Evolutionary conservation across 1,140 invertebrate genomes (phyloP), one percentile per base, ranked within the genome.

Genomic region (Zaprionus kolodkinae): DNA sequence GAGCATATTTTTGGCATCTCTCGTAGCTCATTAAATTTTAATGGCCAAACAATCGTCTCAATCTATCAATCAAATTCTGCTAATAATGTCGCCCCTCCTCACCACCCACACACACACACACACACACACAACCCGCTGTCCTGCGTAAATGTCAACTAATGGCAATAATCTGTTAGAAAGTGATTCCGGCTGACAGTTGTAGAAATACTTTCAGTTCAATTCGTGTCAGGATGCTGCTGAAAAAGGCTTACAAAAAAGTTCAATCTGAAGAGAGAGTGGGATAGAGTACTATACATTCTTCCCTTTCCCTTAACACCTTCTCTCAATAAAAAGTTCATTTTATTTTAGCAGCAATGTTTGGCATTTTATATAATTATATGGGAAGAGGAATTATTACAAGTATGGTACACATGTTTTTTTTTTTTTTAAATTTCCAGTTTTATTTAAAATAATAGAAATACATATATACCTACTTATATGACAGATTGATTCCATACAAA

Each of bases 51-150:
- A 82, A 66, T 72, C 60, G 63, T 66, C 72, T 84, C 78, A 77
- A 85, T 84, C 81, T 66, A 85, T 84, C 78, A 77, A 85, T 84
- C 81, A 85, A 81, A 85, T 30, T 56, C 56, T 25, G 45, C 81
- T 80, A 76, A 84, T 83, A 83, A 57, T 72, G 33, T 72, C 15
- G 25, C 60, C 38, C 50, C 27, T 9, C 67, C 65, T 10, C 64
- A 54, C 50, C 21, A n/a, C n/a, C 45, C 33, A 1, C 4, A 4
- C 27, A 5, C 27, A 1, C 27, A 5, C 27, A 30, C 27, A 30
- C 27, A 5, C 27, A 3, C 3, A 1, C 27, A 6, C 27, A 30
- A 30, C 27, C 27, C 27, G 27, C 27, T 27, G 10, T 35, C 15
- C 48, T 35, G 36, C 55, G 50, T 30, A 50, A 82, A 71, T 78